Evolutionary conservation across 2,888 invertebrate species (phyloP), one percentile per base, ranked within the genome.

Genomic region (Dermolepida albohirtum): DNA sequence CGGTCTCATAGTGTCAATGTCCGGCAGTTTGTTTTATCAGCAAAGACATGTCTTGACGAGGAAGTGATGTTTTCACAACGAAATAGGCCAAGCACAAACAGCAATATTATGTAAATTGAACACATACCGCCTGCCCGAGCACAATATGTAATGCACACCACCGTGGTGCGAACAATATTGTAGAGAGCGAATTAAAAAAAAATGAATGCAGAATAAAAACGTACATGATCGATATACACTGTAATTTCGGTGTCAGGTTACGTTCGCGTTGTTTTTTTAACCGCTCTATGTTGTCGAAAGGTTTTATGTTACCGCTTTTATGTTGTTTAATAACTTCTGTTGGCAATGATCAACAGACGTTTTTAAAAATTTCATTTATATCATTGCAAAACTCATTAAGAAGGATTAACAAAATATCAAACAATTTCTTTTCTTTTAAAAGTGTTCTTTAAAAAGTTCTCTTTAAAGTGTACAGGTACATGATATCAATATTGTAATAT

Each of bases 21-120:
- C 66, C 66, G 29, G 29, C 12, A 52, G 54, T 51, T 65, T 44
- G 55, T 54, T 66, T 64, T 66, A 66, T 66, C 66, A 66, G 55
- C 66, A 55, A 65, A 43, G 34, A 39, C 54, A 44, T 55, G 59
- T 59, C 47, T 29, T 59, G 47, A 16, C 44, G 16, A 59, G 27
- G 59, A 44, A 59, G 22, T 47, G 29, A 47, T 47, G 59, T 29
- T 59, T 44, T 22, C 16, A 59, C 12, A 29, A 59, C 34, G 47
- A 59, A 59, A 59, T 59, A 59, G 59, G 59, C 59, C 44, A 59
- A 47, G 59, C 59, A 34, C 59, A 47, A 57, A 57, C 43, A 41
- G 55, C 22, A 57, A 57, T 41, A 27, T 55, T 34, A 59, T 14
- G 47, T 59, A 34, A 59, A 59, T 17, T 27, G 50, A 50, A 50